Base-by-base conservation (phyloP, 2,888 invertebrate genomes). In the Alloplasta piceator region DNA sequence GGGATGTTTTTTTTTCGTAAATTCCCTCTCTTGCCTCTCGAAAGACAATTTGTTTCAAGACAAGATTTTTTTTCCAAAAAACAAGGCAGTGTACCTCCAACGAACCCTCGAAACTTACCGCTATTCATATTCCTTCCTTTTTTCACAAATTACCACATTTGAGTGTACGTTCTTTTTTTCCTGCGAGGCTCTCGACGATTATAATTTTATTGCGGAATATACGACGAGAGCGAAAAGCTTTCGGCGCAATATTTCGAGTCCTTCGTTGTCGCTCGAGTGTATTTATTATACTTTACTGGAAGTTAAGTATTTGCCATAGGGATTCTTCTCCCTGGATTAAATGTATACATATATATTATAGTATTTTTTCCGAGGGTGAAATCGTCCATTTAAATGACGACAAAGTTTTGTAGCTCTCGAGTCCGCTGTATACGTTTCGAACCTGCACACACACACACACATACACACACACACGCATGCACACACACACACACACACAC, bases 401-500 rank as follows among this genome's bases (percentile, higher is more conserved):
- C 52, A 55, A 63, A 52, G 52, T 26, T 26, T 52, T 12, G 26
- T 26, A 14, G 50, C n/a, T 50, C 50, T 50, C 50, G 12, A 52
- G 52, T 52, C 52, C 7, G 52, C 14, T 14, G 6, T 12, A 14
- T 52, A 52, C 1, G 52, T 7, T n/a, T n/a, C n/a, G n/a, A n/a
- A n/a, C 12, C 48, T 48, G 48, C 14, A 5, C 6, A 12, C 6
- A 58, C 74, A 71, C 73, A 76, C 79, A 80, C 74, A 71, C 73
- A 76, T 71, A 71, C 73, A 76, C 79, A 80, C 74, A 71, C 73
- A 76, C 79, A 80, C n/a, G n/a, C n/a, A n/a, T n/a, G n/a, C n/a
- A n/a, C n/a, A n/a, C n/a, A n/a, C n/a, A n/a, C n/a, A n/a, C n/a
- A n/a, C n/a, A n/a, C n/a, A n/a, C n/a, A n/a, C n/a, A n/a, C n/a